Evolutionary conservation across 2,113 vertebrate species (phyloP).

Genomic region (Pelodiscus sinensis): DNA sequence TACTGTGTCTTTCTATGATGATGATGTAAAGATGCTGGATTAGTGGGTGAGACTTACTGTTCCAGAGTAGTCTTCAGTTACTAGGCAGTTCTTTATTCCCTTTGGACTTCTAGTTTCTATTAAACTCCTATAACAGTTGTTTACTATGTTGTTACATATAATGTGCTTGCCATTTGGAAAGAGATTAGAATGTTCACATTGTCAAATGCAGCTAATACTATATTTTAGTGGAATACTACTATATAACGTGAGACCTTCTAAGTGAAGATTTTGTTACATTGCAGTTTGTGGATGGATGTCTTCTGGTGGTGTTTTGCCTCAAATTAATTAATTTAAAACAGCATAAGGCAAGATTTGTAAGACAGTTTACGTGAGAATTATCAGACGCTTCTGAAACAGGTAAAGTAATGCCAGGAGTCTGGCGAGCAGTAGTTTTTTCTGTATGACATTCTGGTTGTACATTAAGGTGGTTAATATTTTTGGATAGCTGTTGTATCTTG

Average conservation of each 20-base stretch:
- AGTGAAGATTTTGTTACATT: not conserved
- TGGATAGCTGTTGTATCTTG: not conserved
- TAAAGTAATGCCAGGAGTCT: conserved; percentile 4
- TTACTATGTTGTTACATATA: not conserved
- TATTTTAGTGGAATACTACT: too few relatives aligned
- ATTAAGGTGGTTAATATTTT: not conserved
- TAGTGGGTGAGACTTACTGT: not conserved
- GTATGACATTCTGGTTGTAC: rapidly evolving
- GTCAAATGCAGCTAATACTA: rapidly evolving
- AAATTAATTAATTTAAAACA: not conserved
- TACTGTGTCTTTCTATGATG: not conserved
- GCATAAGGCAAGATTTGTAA: not conserved
- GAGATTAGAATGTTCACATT: not conserved
- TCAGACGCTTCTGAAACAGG: not conserved
- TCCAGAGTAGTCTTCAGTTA: not conserved
- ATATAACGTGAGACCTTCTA: rapidly evolving
- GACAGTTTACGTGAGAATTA: not conserved
- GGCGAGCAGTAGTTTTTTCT: not conserved
- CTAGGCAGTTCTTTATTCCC: not conserved
- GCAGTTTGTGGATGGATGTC: not conserved
- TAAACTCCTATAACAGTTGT: not conserved
- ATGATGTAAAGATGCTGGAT: not conserved
- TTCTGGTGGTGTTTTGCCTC: not conserved
- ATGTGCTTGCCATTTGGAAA: rapidly evolving
- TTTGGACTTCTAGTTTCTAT: rapidly evolving